Evolutionary conservation across 2,888 invertebrate species (phyloP), one percentile per base, ranked within the genome.

Genomic region (Nemotelus pantherinus): DNA sequence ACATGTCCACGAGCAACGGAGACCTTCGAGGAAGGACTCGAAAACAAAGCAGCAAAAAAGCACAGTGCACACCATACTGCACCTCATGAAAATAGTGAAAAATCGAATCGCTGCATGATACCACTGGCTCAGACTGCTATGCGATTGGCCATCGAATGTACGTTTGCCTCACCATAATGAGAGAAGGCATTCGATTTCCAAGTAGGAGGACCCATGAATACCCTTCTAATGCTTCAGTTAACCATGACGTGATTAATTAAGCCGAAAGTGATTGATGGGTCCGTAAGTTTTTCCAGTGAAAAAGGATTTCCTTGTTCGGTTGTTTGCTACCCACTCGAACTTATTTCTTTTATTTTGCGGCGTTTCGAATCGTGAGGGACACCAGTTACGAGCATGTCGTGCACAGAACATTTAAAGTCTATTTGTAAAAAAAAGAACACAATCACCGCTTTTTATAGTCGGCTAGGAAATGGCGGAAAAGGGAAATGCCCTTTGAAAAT

Each of bases 201-300:
- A 72, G 72, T 72, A 72, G 72, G 72, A 58, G 72, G 72, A 72
- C 58, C 48, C 57, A 58, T 41, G 44, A 44, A 60, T 45, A 72
- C 58, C 72, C 72, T 72, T 58, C 47, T 72, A 72, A 72, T 72
- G 72, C 72, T 58, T 60, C 72, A 72, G 57, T 58, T 72, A 72
- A 60, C 58, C 58, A 58, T 45, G 47, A 58, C 58, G 45, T 72
- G 72, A 72, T 72, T 72, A 72, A 72, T 72, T 58, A 60, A 47
- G 58, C 72, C 45, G 72, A 72, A 72, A 72, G 72, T 72, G 72
- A 72, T 72, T 72, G 72, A 72, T 72, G 72, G 58, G 25, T 58
- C 48, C 58, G 44, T 4, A 60, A 58, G 58, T 57, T 4, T 2
- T 45, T 45, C 25, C n/a, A 5, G 7, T n/a, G 10, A 10, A 65